Conservation (phyloP, 2,797 vertebrate genomes). For the Chiroxiphia lanceolata region DNA sequence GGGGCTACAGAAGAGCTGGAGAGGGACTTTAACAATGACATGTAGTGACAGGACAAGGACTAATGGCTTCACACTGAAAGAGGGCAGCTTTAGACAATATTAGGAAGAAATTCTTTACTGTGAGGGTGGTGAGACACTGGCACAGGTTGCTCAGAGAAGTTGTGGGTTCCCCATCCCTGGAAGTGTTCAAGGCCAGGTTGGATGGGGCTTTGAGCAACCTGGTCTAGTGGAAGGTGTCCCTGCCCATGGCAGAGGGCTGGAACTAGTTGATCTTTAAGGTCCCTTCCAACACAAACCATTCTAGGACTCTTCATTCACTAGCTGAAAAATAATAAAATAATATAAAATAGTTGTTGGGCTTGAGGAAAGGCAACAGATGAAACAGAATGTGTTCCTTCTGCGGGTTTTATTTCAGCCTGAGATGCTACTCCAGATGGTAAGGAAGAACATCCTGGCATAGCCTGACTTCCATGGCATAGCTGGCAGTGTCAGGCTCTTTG, state of each 20-base stretch:
- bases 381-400: background rate
- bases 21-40: background rate
- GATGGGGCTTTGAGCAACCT: background rate
- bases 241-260: background rate
- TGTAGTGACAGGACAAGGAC: background rate
- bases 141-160: background rate
- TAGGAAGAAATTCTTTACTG: background rate
- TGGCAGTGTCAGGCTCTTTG: background rate
- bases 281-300: background rate
- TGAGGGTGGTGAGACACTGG: no score
- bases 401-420: background rate
- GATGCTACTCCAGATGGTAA: slow-evolving; percentile 7
- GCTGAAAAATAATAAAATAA: background rate
- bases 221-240: background rate
- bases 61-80: background rate
- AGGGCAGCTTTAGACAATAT: background rate
- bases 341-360: background rate
- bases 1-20: background rate
- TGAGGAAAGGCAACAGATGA: background rate
- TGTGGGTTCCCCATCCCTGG: background rate
- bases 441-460: slow-evolving; percentile 19
- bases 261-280: background rate
- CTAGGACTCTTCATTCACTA: background rate
- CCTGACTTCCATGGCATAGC: background rate
- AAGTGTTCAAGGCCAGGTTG: background rate